A percentile compares a stretch with the other conserved stretches of the same genome.
Conservation (phyloP, 2,888 invertebrate species). For the Pammene fasciana region DNA sequence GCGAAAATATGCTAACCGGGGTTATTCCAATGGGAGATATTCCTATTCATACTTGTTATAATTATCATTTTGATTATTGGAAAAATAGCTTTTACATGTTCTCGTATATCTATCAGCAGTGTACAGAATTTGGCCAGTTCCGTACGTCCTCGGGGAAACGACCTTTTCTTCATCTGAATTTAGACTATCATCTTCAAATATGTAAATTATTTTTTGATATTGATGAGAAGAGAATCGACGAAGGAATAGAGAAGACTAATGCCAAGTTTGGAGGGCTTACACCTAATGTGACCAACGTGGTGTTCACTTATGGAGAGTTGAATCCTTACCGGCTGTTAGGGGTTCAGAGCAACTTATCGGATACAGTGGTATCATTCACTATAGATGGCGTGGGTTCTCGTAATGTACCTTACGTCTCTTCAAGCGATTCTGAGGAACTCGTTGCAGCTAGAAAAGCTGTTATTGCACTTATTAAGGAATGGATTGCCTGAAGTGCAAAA, state of each 20-base stretch:
- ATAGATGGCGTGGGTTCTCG: background rate
- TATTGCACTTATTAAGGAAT: background rate
- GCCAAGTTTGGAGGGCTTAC: background rate
- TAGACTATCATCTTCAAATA: background rate
- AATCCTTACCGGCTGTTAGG: background rate
- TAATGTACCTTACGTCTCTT: background rate
- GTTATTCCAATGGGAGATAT: background rate
- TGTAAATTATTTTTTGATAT: background rate
- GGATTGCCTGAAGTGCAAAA: background rate
- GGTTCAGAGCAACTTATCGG: background rate
- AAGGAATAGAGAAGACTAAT: background rate
- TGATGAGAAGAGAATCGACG: background rate
- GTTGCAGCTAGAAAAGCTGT: background rate
- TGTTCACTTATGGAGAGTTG: background rate
- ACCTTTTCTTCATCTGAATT: background rate
- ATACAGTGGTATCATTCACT: background rate
- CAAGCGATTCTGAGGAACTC: background rate
- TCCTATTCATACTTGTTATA: background rate
- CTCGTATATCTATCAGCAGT: background rate
- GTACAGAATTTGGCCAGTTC: background rate
- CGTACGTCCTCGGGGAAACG: background rate
- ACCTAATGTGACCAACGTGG: background rate
- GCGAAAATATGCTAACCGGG: background rate
- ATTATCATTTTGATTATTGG: background rate
- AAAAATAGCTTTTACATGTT: background rate